Evolutionary conservation across 53 echinoderm and acorn worm genomes (phyloP).

Genomic region (Mesocentrotus franciscanus): DNA sequence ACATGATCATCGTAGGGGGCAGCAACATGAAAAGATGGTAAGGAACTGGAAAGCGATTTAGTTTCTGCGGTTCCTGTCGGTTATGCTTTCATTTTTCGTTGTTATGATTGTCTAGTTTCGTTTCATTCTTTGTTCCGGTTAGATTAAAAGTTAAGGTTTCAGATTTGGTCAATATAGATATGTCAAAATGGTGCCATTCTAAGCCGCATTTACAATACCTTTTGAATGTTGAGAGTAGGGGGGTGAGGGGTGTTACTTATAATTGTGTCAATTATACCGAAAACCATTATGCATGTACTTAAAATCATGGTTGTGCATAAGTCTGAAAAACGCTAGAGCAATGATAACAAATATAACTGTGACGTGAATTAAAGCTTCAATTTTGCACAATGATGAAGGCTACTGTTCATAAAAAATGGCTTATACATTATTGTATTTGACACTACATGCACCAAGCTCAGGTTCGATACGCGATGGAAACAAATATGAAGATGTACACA

Average conservation of each 20-base stretch:
- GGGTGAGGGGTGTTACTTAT: not conserved
- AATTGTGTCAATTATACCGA: not conserved
- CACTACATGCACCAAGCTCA: no score
- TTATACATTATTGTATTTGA: no score
- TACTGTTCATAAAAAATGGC: no score
- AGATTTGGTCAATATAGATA: not conserved
- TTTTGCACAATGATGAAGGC: no score
- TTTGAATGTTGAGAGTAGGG: not conserved
- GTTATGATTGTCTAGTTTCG: not conserved
- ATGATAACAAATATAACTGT: no score
- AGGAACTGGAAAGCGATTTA: not conserved
- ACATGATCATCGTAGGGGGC: constrained; percentile 55
- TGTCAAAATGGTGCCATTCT: constrained; percentile 30
- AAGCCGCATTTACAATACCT: not conserved
- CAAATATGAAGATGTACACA: no score
- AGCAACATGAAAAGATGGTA: constrained; percentile 13
- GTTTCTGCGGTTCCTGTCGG: not conserved
- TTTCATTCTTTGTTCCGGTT: not conserved
- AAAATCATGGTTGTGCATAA: not conserved
- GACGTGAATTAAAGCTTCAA: no score
- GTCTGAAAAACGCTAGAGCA: not conserved
- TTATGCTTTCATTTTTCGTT: not conserved
- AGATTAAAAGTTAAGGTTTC: not conserved
- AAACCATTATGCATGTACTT: not conserved
- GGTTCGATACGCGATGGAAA: no score